phyloP scores from a whole-genome alignment of 2,113 vertebrate genomes.

The Taurulus bubalis region DNA sequence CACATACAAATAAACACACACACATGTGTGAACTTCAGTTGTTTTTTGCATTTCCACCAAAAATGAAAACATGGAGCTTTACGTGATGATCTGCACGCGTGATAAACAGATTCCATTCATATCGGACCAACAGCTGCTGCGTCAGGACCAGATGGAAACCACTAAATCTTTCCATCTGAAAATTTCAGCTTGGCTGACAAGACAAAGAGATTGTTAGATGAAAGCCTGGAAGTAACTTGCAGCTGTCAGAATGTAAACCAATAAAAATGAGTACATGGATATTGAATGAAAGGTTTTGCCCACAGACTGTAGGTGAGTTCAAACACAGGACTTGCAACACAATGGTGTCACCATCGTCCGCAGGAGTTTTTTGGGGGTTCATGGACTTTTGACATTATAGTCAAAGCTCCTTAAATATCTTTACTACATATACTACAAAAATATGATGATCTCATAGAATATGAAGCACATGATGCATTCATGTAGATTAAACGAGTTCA shows the following conservation, averaged over 20 bases:
- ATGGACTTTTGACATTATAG: no score
- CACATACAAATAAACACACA: conserved; percentile 17
- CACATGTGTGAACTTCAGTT: background rate
- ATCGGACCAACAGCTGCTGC: conserved; percentile 38
- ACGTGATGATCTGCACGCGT: conserved; percentile 3
- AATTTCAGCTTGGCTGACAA: conserved; percentile 23
- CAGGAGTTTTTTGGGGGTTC: no score
- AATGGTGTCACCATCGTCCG: no score
- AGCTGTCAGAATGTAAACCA: background rate
- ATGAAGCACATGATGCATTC: background rate
- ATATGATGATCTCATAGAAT: background rate
- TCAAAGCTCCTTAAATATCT: no score
- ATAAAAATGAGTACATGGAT: background rate
- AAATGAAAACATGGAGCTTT: background rate
- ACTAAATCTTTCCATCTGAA: conserved; percentile 26
- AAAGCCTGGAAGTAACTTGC: background rate
- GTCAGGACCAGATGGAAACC: conserved; percentile 43
- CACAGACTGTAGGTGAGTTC: background rate
- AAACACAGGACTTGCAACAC: no score
- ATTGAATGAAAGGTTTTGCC: background rate
- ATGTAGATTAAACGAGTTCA: background rate
- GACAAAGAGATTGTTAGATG: background rate
- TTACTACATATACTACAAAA: no score
- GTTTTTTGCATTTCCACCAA: conserved; percentile 27
- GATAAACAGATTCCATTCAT: conserved; percentile 42